phyloP scores from a whole-genome alignment of 92 coral and sea anemone genomes.

The Epizoanthus ramosus region DNA sequence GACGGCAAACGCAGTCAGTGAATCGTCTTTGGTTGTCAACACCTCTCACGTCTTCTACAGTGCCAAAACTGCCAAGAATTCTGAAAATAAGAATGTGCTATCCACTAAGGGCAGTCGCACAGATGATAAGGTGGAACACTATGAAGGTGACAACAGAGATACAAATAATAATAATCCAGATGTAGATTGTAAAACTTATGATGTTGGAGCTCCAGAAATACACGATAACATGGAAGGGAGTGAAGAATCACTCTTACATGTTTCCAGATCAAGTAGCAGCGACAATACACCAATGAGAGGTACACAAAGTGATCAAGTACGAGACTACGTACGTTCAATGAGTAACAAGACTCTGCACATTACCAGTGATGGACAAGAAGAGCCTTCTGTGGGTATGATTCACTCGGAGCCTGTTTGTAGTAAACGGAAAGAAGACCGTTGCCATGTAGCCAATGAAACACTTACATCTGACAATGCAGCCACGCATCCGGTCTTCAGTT shows the following conservation, averaged over 20 bases:
- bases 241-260: not conserved
- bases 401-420: not conserved
- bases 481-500: slow-evolving; percentile 34
- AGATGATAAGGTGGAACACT: not conserved
- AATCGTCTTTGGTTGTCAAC: not conserved
- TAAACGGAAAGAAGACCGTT: not conserved
- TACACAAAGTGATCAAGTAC: not conserved
- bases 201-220: not conserved
- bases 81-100: not conserved
- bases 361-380: not conserved
- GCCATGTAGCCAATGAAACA: not conserved
- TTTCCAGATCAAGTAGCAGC: not conserved
- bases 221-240: no score
- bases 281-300: not conserved
- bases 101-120: not conserved
- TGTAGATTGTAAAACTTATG: not conserved
- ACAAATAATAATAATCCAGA: not conserved
- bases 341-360: not conserved
- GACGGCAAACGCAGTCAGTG: not conserved
- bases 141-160: not conserved
- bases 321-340: not conserved
- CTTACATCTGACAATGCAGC: not conserved
- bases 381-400: not conserved
- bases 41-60: not conserved
- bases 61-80: not conserved